Base-by-base conservation (phyloP, 2,888 invertebrate genomes). In the Idaea aversata region DNA sequence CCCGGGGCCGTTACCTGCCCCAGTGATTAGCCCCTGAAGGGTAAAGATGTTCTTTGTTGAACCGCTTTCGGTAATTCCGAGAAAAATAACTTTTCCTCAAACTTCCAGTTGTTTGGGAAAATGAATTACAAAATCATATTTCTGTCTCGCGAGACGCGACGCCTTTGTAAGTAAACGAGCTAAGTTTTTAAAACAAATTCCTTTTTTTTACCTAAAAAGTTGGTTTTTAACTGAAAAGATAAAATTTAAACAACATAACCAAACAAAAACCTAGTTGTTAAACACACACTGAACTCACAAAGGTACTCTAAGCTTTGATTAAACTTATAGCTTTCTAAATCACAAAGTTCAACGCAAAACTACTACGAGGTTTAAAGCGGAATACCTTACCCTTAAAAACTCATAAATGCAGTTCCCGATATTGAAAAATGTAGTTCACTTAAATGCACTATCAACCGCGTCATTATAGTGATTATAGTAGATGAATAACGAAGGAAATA, bases 31-130 rank as follows among this genome's bases (percentile, higher is more conserved):
- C 47, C 47, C 47, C 47, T 47, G 47, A 47, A 47, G 47, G 47
- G 47, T 47, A 47, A 47, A 47, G 47, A 47, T 47, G 47, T 47
- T 47, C 47, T 47, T 47, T 47, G 47, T 47, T 47, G 47, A 47
- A 47, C 2, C 13, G 7, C 47, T 47, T 47, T 47, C 4, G 10
- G 47, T 47, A 47, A 47, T 47, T 47, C 13, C 13, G 47, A 47
- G 47, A 47, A 47, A 47, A 47, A 47, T 47, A 47, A 47, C 47
- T 7, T 47, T 47, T 47, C 47, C 7, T 47, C 47, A 47, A 47
- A 47, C 13, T 47, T 47, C 47, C 47, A 5, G 47, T 47, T 47
- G 47, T 47, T 47, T 47, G 47, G 47, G 47, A 47, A 47, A 47
- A 47, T 47, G 47, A 47, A 47, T 47, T 47, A 47, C 47, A 47